Conservation (phyloP, 2,113 vertebrate genomes). For the Onychostoma macrolepis region DNA sequence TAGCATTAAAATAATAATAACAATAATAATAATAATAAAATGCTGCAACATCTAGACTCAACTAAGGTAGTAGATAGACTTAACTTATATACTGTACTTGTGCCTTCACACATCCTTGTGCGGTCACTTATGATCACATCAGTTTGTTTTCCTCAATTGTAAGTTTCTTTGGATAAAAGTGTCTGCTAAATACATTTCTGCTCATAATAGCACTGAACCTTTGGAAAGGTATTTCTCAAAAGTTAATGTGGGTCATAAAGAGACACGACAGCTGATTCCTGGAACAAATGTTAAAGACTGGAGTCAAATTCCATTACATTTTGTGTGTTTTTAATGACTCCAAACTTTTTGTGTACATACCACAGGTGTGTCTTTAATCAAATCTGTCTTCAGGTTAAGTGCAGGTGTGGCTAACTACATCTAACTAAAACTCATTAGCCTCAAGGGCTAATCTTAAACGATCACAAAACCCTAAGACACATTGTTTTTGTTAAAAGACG, state of each 20-base stretch:
- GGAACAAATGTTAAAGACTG: not conserved
- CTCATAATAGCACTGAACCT: not conserved
- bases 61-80: not conserved
- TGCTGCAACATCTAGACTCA: not conserved
- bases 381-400: not conserved
- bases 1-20: not conserved
- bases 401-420: constrained; percentile 6
- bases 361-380: not conserved
- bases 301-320: not conserved
- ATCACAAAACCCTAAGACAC: not conserved
- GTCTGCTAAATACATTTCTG: not conserved
- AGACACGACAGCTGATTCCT: not conserved
- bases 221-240: not conserved
- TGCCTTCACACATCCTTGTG: not conserved
- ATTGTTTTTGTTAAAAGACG: not conserved
- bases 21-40: not conserved
- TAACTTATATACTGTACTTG: not conserved
- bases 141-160: not conserved
- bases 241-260: not conserved
- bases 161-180: too few relatives aligned
- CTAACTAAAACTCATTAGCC: not conserved
- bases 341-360: not conserved
- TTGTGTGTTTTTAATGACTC: constrained; percentile 2
- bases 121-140: not conserved
- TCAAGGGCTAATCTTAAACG: not conserved